Percentiles rank a stretch among this genome's conserved stretches.
Evolutionary conservation across 1,140 invertebrate species (phyloP).

Genomic region (Hyphantria cunea): DNA sequence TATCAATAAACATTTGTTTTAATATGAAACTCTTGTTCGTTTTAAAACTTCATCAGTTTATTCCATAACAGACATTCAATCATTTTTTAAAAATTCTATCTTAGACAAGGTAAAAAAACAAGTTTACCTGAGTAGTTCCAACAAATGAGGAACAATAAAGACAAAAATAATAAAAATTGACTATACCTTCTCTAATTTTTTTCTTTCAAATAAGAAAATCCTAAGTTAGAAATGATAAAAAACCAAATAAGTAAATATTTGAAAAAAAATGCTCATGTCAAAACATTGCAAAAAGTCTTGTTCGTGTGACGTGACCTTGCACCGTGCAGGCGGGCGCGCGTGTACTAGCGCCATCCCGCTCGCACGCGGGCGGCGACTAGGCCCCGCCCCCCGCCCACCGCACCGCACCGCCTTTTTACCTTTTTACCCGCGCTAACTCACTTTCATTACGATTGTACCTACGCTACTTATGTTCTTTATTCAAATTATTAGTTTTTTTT

Average conservation of each 20-base stretch:
- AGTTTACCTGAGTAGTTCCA: no score
- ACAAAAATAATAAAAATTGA: no score
- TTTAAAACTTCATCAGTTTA: no score
- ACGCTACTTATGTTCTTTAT: conserved; percentile 24
- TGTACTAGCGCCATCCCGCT: conserved; percentile 47
- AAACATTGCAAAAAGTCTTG: conserved; percentile 41
- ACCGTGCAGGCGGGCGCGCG: conserved; percentile 37
- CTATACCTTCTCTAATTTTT: no score
- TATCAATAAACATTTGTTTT: no score
- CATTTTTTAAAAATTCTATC: no score
- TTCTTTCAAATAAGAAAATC: no score
- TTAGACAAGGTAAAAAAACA: no score
- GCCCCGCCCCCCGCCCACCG: conserved; percentile 61
- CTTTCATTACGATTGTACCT: conserved; percentile 40
- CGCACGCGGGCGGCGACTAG: conserved; percentile 47
- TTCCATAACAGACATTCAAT: no score
- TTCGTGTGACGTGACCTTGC: conserved; percentile 47
- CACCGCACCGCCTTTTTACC: conserved; percentile 47
- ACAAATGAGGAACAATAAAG: no score
- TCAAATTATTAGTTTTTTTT: no score
- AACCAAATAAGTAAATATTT: conserved; percentile 7
- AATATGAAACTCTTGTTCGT: no score
- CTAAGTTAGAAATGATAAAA: not conserved
- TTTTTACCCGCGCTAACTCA: conserved; percentile 47
- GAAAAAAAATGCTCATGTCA: conserved; percentile 29